Base-by-base conservation (phyloP, 2,888 invertebrate genomes). In the Tenodera sinensis region DNA sequence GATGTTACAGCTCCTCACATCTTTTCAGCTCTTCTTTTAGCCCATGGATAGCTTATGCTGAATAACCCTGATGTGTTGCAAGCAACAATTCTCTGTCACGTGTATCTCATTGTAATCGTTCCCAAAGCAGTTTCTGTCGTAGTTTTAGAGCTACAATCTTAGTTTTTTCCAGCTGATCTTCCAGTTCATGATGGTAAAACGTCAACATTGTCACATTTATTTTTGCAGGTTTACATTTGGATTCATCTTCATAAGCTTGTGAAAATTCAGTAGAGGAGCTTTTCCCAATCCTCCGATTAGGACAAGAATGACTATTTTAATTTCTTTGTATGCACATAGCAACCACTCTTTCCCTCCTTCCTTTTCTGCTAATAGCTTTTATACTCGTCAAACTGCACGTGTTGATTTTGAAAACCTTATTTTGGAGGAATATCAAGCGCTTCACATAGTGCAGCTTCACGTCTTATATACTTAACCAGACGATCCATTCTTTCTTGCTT, bases 1-100 rank as follows among this genome's bases (percentile, higher is more conserved):
- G 96, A 83, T 95, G 94, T 91, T 97, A 97, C 89, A 97, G 94
- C 34, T 95, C 94, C 92, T 98, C 97, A 92, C 97, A 97, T 8
- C 96, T 94, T 87, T 95, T 94, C 47, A 98, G 94, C 93, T 98
- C 98, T 27, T 94, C 93, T 89, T 95, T 94, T 27, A 97, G 93
- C 94, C 95, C 95, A 42, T 94, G 93, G 90, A 96, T 94, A 0
- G 95, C 94, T 1, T 93, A 92, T 0, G 94, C 93, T 87, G 95
- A 95, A 92, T 95, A 95, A 3, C 96, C 96, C 0, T 94, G 93
- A 92, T 96, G 94, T 0, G 94, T 94, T 90, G 95, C 94, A 47
- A 96, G 93, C 92, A 97, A 97, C 88, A 94, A 94, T 89, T 96
- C 95, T 28, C 96, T 94, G 88, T 96, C 95, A 9, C 95, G 94